Conservation (phyloP, 1,140 invertebrate genomes). For the Riptortus pedestris region DNA sequence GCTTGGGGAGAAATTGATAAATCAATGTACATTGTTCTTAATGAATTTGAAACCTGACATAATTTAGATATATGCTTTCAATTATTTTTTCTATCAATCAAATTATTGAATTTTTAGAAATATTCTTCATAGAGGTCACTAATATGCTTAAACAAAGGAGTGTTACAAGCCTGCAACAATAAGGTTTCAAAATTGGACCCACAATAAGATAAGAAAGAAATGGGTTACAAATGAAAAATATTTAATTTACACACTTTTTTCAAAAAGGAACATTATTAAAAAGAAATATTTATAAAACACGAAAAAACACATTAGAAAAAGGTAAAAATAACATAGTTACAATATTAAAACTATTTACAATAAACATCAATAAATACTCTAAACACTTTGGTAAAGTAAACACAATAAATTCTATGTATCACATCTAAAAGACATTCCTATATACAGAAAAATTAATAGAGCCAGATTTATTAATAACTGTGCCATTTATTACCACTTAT, state of each 20-base stretch:
- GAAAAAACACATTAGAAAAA: neutral
- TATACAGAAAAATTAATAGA: conserved; percentile 4
- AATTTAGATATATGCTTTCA: no score
- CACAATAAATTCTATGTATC: conserved; percentile 14
- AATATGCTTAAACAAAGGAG: no score
- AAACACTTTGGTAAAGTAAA: conserved; percentile 16
- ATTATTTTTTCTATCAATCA: no score
- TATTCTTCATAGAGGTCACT: no score
- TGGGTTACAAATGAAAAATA: neutral
- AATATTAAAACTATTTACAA: conserved; percentile 6
- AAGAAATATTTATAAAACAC: neutral
- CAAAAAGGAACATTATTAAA: neutral
- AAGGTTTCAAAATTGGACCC: conserved; percentile 4
- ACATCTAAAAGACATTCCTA: conserved; percentile 11
- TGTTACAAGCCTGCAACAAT: no score
- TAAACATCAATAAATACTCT: conserved; percentile 11
- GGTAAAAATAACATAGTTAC: neutral
- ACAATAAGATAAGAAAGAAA: conserved; percentile 4
- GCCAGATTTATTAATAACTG: neutral
- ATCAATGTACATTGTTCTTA: no score
- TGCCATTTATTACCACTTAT: neutral
- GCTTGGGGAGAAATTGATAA: no score
- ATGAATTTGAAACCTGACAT: no score
- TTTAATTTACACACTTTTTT: neutral
- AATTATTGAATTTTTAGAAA: no score